Percentiles rank a stretch among this genome's conserved stretches.
These are phyloP conservation scores for Poecilus cupreus DNA, from an alignment of 2,888 invertebrate species.

Conservation along the genomic window DNA sequence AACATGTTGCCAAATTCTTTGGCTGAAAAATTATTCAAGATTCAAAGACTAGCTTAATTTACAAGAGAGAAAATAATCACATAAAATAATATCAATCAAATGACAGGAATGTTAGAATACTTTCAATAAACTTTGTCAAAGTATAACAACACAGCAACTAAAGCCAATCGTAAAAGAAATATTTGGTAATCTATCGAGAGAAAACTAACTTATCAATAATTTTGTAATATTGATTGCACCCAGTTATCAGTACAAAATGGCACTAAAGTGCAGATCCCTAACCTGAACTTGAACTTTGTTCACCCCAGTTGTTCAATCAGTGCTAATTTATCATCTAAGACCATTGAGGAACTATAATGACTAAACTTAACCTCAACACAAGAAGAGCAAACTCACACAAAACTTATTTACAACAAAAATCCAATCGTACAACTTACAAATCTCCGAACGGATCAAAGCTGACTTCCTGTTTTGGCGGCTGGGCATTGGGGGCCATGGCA, in stretches of 20 bases:
- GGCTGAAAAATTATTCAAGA: conserved; percentile 41
- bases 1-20: conserved; percentile 53
- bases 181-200: conserved; percentile 18
- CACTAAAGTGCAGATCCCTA: conserved; percentile 43
- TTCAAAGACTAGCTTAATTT: conserved; percentile 52
- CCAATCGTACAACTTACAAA: conserved; percentile 67
- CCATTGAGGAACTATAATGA: conserved; percentile 52
- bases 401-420: conserved; percentile 28
- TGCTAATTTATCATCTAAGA: conserved; percentile 21
- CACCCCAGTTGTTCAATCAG: conserved; percentile 14
- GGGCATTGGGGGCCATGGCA: conserved; percentile 65
- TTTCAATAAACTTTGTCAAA: conserved; percentile 26
- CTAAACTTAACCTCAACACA: conserved; percentile 39
- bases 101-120: conserved; percentile 52
- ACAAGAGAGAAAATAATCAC: conserved; percentile 53
- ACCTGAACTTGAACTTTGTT: conserved; percentile 23
- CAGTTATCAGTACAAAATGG: conserved; percentile 46
- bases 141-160: conserved; percentile 19
- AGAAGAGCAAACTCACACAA: conserved; percentile 23
- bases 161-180: conserved; percentile 16
- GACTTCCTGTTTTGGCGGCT: conserved; percentile 67
- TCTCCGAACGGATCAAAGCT: conserved; percentile 72
- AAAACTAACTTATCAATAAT: conserved; percentile 31
- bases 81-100: conserved; percentile 52
- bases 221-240: conserved; percentile 38